A percentile compares a stretch with the other conserved stretches of the same genome.
phyloP scores from a whole-genome alignment of 2,888 invertebrate species.

The Octodonta nipae region DNA sequence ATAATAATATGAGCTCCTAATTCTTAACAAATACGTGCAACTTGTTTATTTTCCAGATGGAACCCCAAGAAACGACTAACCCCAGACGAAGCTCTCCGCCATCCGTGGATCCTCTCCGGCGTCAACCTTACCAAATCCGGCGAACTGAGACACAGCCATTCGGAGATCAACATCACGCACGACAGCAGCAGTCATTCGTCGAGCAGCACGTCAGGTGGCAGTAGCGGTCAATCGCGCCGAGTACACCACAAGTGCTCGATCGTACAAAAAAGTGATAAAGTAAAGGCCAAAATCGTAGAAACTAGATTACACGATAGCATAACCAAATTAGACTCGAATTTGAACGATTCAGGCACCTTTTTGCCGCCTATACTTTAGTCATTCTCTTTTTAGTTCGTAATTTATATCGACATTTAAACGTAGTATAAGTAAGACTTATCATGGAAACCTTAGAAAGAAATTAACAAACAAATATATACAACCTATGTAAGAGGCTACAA shows the following conservation, averaged over 20 bases:
- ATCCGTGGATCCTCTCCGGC: constrained; percentile 59
- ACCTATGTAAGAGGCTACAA: too few relatives aligned
- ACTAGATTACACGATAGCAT: constrained; percentile 33
- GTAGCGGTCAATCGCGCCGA: constrained; percentile 20
- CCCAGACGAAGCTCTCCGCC: constrained; percentile 78
- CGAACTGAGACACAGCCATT: constrained; percentile 39
- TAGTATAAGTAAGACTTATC: too few relatives aligned
- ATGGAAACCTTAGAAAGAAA: too few relatives aligned
- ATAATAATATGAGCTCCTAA: too few relatives aligned
- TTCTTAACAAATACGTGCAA: too few relatives aligned
- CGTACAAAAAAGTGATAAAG: constrained; percentile 23
- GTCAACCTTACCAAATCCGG: constrained; percentile 22
- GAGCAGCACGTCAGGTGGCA: constrained; percentile 30
- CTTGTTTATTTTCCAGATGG: constrained; percentile 70
- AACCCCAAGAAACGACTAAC: constrained; percentile 84
- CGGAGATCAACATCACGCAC: constrained; percentile 35
- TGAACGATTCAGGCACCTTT: constrained; percentile 50
- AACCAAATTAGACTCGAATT: constrained; percentile 34
- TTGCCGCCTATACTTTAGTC: constrained; percentile 48
- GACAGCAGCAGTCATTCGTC: constrained; percentile 26
- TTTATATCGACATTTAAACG: too few relatives aligned
- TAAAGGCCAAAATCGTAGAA: constrained; percentile 33
- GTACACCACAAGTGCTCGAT: constrained; percentile 28
- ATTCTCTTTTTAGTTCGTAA: too few relatives aligned
- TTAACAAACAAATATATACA: too few relatives aligned